Evolutionary conservation across 2,113 vertebrate species (phyloP), one percentile per base, ranked within the genome.

Genomic region (Bothrops jararaca): DNA sequence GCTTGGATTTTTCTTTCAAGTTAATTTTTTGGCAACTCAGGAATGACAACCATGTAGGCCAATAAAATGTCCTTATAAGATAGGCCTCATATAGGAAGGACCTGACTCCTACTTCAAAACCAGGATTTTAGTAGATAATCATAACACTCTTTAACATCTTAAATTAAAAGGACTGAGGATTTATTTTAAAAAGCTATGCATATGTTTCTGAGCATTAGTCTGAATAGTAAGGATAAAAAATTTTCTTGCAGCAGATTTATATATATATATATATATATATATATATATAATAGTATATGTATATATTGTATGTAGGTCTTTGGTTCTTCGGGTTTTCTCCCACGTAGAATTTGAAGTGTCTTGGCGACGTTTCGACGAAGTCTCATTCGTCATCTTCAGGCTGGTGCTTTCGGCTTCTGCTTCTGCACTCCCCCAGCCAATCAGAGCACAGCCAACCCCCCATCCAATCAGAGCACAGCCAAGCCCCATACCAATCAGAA

Each of bases 11-110:
- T 56, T 88, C 57, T 39, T 39, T 34, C 53, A 57, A 50, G 45
- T 92, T 89, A 89, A 85, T 58, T 1, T 50, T 91, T 24, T 52
- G 1, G 20, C 85, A 93, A 80, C 90, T 94, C 64, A 39, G 54
- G 89, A 60, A 34, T 26, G 53, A 23, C 4, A 54, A 1, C 15
- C 18, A 13, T 15, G 26, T 74, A 54, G 89, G 74, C 10, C 9
- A 3, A 13, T 80, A 45, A 92, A 92, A 54, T 74, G 10, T 34
- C 42, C 52, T 56, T 92, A 58, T 89, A 85, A 48, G 69, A 7
- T 39, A 42, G 0, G 0, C 7, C 85, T 3, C 12, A 11, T 91
- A 56, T 29, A 53, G 57, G 85, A 52, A 60, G 86, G 39, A 23
- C 57, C 5, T 91, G 45, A 6, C 24, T 39, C 24, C 0, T 92